Evolutionary conservation across 2,888 invertebrate genomes (phyloP), one percentile per base, ranked within the genome.

Genomic region (Philaethria dido): DNA sequence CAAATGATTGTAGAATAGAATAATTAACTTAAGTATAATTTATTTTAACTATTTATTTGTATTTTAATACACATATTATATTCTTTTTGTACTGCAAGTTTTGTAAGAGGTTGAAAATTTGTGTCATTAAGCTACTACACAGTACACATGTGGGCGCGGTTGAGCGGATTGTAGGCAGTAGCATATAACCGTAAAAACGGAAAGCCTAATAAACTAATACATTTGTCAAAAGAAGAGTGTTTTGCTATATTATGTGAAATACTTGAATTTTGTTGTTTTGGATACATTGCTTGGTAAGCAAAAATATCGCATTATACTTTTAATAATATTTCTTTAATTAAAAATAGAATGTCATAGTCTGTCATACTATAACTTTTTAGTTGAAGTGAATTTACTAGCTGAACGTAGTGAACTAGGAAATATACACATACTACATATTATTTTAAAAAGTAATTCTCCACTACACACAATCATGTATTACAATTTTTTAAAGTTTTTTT

Each of bases 101-200:
- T 13, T 42, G 9, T 45, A 25, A 29, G 13, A 33, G 25, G 14
- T 60, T 60, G 18, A 45, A 20, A 33, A 45, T 60, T 25, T 45
- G 45, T 45, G 44, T 33, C 29, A 45, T 22, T n/a, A 42, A 18
- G 29, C 8, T 5, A 25, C 5, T 29, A 29, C n/a, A 16, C 29
- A 25, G 11, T 29, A 29, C n/a, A 16, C 29, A 22, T 3, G 60
- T 60, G 44, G 59, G 59, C 25, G 59, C 25, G 59, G 45, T 44
- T 45, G 44, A 60, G 45, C 59, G 25, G 29, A 60, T 60, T 45
- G 60, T 60, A 57, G 36, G 50, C 55, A 20, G 33, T 20, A 29
- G 44, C 44, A n/a, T 45, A 60, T 45, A 60, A 3, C 18, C 45
- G 29, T 60, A 45, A 45, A 60, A 45, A 18, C 25, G 25, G 13